phyloP scores from a whole-genome alignment of 1,140 invertebrate genomes.

The Macrobrachium nipponense region DNA sequence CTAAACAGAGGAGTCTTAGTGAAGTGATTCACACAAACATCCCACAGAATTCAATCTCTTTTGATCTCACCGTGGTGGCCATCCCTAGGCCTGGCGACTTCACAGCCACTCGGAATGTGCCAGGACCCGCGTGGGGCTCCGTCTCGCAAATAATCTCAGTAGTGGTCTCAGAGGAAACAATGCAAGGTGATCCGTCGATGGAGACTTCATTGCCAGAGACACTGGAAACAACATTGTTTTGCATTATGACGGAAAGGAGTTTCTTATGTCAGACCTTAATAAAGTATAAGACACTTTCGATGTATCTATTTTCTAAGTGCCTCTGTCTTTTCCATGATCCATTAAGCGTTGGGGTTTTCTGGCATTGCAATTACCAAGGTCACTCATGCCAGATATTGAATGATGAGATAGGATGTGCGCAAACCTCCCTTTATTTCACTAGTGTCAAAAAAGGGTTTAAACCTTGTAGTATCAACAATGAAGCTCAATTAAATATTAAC shows the following conservation, averaged over 20 bases:
- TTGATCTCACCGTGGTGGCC: conserved; percentile 12
- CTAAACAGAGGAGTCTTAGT: no score
- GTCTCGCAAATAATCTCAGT: conserved; percentile 45
- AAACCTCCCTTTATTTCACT: no score
- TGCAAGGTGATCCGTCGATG: conserved; percentile 49
- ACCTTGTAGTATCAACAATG: no score
- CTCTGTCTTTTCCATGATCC: no score
- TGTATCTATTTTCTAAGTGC: no score
- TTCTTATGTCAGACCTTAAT: neutral
- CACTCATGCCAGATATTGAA: no score
- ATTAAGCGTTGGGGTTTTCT: no score
- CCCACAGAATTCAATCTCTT: no score
- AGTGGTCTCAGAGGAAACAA: conserved; percentile 34
- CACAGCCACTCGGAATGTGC: conserved; percentile 28
- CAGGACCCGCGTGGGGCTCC: conserved; percentile 39
- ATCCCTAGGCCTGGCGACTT: conserved; percentile 27
- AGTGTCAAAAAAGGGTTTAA: no score
- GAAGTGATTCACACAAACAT: no score
- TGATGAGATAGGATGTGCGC: no score
- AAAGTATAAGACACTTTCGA: neutral
- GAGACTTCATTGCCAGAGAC: conserved; percentile 42
- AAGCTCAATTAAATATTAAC: neutral
- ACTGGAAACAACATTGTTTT: neutral
- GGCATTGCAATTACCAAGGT: no score
- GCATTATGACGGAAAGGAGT: neutral